Base-by-base conservation (phyloP, 2,113 vertebrate species). In the Megalops atlanticus region DNA sequence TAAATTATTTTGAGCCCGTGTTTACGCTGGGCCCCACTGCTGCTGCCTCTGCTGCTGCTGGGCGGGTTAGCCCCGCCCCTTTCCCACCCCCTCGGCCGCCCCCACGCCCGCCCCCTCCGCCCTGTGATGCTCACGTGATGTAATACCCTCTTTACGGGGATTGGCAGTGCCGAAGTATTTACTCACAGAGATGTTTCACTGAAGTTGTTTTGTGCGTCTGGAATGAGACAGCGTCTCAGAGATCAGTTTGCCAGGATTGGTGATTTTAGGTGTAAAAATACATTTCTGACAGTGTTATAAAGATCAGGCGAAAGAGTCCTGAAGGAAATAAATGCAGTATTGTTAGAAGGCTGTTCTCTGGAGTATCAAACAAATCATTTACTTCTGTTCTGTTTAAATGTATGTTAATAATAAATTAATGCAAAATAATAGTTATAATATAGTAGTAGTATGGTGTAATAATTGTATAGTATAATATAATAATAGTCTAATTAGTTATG, bases 1-100 rank as follows among this genome's bases (percentile, higher is more conserved):
- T 91, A 93, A 94, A 95, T 91, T 91, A 88, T 96, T 89, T 88
- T 94, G 94, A 93, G 94, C 94, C 93, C 91, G 90, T 94, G 84
- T 92, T 93, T 91, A 89, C 90, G 84, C 87, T 86, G 64, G 90
- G 91, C 91, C 89, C 85, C 83, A 35, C 36, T 68, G 69, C n/a
- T 16, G 72, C 73, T 49, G 31, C 5, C 8, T 18, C 52, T n/a
- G 52, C 52, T n/a, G 58, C 24, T 1, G 18, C 18, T 31, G 58
- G n/a, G 54, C 31, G 54, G 11, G 54, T 45, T 38, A 24, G 18
- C 31, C 58, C 38, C 72, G 40, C 47, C 72, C 43, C 3, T 31
- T 14, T 36, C 52, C n/a, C 39, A 69, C 31, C 27, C 49, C 11
- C 52, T 54, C 33, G 41, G 52, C 38, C 15, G n/a, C n/a, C 24